Evolutionary conservation across 2,888 invertebrate species (phyloP).

Genomic region (Mamestra brassicae): DNA sequence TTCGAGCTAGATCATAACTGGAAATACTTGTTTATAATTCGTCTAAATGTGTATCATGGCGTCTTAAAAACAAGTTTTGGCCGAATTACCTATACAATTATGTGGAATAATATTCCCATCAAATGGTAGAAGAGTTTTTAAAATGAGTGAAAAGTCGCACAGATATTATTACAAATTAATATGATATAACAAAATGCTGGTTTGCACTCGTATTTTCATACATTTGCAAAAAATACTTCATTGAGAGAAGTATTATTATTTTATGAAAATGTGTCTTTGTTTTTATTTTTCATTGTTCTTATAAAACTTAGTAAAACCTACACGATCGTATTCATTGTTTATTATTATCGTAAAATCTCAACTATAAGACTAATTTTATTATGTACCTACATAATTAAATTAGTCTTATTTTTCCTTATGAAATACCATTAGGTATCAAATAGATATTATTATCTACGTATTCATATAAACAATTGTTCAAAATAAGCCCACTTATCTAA

Average conservation of each 20-base stretch:
- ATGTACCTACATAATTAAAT: background rate
- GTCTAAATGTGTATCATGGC: too few relatives aligned
- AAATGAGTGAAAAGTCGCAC: background rate
- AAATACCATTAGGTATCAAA: background rate
- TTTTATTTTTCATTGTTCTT: conserved; percentile 8
- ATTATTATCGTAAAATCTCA: background rate
- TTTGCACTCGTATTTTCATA: background rate
- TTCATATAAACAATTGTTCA: background rate
- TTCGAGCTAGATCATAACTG: too few relatives aligned
- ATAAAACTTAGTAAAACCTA: background rate
- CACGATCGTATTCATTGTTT: background rate
- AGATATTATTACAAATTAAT: too few relatives aligned
- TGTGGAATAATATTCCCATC: too few relatives aligned
- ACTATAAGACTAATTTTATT: background rate
- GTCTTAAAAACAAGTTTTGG: too few relatives aligned
- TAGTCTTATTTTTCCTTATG: background rate
- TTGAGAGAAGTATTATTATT: background rate
- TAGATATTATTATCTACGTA: too few relatives aligned
- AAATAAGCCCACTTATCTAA: background rate
- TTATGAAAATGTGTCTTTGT: background rate
- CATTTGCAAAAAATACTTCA: conserved; percentile 8
- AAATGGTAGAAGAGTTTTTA: background rate
- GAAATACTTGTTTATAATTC: too few relatives aligned
- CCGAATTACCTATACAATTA: too few relatives aligned
- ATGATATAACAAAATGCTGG: too few relatives aligned